Conservation (phyloP, 2,113 vertebrate genomes). For the Corythaeola cristata region DNA sequence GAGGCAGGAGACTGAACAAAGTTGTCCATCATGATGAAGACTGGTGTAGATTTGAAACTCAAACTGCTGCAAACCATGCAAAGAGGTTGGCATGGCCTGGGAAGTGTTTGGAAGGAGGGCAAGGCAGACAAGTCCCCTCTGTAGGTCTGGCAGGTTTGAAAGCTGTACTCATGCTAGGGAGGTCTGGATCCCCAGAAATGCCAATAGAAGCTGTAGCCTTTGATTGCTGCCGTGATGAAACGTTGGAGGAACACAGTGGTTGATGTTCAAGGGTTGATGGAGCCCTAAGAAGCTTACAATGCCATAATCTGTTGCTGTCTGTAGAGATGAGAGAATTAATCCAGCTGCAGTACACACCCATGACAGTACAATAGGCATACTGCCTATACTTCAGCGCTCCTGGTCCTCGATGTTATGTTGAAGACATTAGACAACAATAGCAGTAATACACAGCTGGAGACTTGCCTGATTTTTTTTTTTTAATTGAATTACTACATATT, state of each 20-base stretch:
- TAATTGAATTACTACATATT: neutral
- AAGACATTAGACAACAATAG: neutral
- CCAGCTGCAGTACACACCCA: neutral
- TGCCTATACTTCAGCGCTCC: neutral
- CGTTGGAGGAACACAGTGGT: neutral
- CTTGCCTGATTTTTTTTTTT: neutral
- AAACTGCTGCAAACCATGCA: neutral
- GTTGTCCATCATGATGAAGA: neutral
- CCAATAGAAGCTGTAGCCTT: neutral
- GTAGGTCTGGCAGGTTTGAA: neutral
- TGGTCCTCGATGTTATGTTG: neutral
- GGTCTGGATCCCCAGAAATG: neutral
- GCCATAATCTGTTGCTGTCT: neutral
- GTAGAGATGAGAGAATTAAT: neutral
- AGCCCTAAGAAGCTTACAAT: neutral
- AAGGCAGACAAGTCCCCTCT: neutral
- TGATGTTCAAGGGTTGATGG: neutral
- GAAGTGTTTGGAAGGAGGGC: neutral
- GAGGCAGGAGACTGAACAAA: neutral
- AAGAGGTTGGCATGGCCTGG: neutral
- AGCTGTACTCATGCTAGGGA: fast-evolving
- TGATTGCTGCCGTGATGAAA: neutral
- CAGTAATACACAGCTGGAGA: neutral
- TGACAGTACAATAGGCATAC: neutral
- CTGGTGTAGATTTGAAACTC: neutral